Base-by-base conservation (phyloP, 2,797 vertebrate genomes). In the Pseudopleuronectes americanus region DNA sequence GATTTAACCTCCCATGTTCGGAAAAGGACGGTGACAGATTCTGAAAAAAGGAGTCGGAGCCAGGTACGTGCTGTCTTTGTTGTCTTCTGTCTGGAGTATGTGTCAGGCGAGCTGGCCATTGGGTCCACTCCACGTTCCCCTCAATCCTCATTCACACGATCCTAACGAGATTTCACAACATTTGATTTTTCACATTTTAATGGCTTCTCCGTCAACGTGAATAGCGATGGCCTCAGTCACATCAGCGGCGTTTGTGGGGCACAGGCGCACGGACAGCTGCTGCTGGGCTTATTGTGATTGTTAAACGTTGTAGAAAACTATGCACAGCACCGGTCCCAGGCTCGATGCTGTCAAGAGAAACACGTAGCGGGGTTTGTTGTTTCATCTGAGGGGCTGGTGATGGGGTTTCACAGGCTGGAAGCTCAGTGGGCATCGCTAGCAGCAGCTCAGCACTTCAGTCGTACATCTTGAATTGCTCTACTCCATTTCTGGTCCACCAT, bases 31-130 rank as follows among this genome's bases (percentile, higher is more conserved):
- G 74, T 81, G 84, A 80, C 83, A 87, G 57, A 72, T 71, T 80
- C 75, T 61, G 58, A 83, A 74, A 80, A 80, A 81, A 81, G 76
- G 85, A 90, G 83, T 87, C 86, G 81, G 61, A 86, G 75, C 62
- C 71, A 90, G 89, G 87, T 92, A 91, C 77, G 91, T 91, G 71
- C 68, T 78, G 88, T 90, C 90, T 92, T 92, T 92, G 90, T 92
- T 92, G 83, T 91, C 80, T 77, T 90, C 80, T 87, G 71, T 84
- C 81, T 89, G 71, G 76, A 75, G 13, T 71, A 71, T 86, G 66
- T 84, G 68, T 79, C 72, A 69, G 76, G 81, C 81, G 83, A 78
- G 51, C 54, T 64, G 60, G 83, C 67, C 87, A 80, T 56, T 83
- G 70, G 36, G 64, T 75, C 73, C 57, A 68, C 60, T 80, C 38